Conservation (phyloP, 2,888 invertebrate genomes). For the Diabrotica balteata region DNA sequence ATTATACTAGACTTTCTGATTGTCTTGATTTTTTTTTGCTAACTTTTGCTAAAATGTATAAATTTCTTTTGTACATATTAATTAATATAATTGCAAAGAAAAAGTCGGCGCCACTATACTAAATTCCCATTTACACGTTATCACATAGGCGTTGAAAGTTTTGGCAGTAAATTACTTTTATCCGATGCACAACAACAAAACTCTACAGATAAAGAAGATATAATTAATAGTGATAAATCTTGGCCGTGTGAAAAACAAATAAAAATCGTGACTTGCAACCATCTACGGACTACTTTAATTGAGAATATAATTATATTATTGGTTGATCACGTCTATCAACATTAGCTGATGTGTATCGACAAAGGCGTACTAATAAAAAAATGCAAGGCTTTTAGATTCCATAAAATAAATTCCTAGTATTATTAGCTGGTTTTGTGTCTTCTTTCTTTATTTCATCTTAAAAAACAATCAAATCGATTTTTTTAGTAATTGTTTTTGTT, state of each 20-base stretch:
- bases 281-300: constrained; percentile 37
- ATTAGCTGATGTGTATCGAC: constrained; percentile 32
- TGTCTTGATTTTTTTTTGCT: no score
- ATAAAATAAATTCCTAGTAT: no score
- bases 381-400: no score
- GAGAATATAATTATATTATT: constrained; percentile 44
- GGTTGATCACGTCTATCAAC: constrained; percentile 35
- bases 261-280: constrained; percentile 51
- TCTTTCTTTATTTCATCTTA: no score
- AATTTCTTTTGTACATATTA: no score
- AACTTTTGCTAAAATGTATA: no score
- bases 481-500: no score
- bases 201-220: constrained; percentile 42
- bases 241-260: constrained; percentile 49
- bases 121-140: not conserved
- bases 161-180: constrained; percentile 37
- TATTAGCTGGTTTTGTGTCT: no score
- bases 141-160: constrained; percentile 38
- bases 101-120: not conserved
- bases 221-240: constrained; percentile 51
- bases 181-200: constrained; percentile 32
- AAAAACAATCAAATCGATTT: no score
- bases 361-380: not conserved
- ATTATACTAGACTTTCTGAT: no score
- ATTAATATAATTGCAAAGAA: no score